These are phyloP conservation scores for Zygaena filipendulae DNA, from an alignment of 2,888 invertebrate genomes.

Conservation along the genomic window DNA sequence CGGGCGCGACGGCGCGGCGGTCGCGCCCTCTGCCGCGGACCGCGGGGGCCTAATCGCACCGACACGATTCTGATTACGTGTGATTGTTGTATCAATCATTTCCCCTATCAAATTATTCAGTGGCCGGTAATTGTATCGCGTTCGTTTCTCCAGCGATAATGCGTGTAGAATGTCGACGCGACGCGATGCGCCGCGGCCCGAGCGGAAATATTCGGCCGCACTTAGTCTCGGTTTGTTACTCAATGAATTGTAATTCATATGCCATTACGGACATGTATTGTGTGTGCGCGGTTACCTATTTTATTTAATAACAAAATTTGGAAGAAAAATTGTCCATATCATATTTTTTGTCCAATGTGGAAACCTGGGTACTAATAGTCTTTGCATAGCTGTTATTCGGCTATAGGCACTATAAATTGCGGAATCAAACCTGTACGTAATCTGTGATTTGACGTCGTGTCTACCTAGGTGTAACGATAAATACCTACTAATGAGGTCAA, in stretches of 20 bases:
- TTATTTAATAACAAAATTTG: conserved; percentile 42
- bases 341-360: conserved; percentile 17
- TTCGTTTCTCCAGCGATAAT: conserved; percentile 37
- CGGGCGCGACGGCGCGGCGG: conserved; percentile 29
- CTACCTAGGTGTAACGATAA: too few species aligned
- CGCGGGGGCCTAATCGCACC: conserved; percentile 49
- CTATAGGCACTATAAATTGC: too few species aligned
- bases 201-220: conserved; percentile 55
- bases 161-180: conserved; percentile 30
- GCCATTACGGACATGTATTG: conserved; percentile 28
- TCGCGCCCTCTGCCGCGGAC: conserved; percentile 36
- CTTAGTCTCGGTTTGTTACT: conserved; percentile 64
- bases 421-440: too few species aligned
- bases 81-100: conserved; percentile 68
- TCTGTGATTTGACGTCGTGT: too few species aligned
- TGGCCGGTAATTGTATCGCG: conserved; percentile 61
- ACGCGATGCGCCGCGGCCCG: too few species aligned
- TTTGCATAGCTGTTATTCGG: too few species aligned
- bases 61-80: conserved; percentile 63
- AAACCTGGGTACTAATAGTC: too few species aligned
- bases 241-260: conserved; percentile 55
- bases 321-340: conserved; percentile 41
- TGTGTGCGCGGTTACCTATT: conserved; percentile 8
- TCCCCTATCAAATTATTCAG: conserved; percentile 66
- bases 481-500: too few species aligned